Evolutionary conservation across 1,140 invertebrate species (phyloP).

Genomic region (Batillaria attramentaria): DNA sequence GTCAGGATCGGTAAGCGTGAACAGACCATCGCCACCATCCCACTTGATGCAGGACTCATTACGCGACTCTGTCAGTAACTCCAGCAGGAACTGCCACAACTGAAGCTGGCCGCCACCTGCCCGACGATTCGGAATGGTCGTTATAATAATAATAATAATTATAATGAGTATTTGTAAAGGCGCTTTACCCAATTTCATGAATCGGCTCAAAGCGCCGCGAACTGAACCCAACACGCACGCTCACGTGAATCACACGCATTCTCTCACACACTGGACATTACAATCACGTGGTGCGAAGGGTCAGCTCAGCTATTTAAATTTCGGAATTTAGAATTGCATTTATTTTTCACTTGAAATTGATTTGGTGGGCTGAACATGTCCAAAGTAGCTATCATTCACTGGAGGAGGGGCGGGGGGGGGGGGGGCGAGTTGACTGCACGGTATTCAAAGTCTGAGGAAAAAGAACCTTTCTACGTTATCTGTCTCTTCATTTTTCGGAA

Average conservation of each 20-base stretch:
- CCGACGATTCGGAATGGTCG: not conserved
- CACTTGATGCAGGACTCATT: constrained; percentile 96
- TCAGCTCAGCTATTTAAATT: too few relatives aligned
- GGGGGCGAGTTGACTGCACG: too few relatives aligned
- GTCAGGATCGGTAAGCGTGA: constrained; percentile 96
- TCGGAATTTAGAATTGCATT: too few relatives aligned
- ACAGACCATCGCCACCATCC: constrained; percentile 98
- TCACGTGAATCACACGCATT: not conserved
- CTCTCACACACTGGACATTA: not conserved
- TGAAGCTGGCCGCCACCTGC: constrained; percentile 66
- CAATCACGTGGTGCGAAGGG: not conserved
- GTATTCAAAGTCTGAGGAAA: too few relatives aligned
- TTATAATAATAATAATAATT: not conserved
- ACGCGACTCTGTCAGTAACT: constrained; percentile 93
- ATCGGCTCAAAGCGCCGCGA: not conserved
- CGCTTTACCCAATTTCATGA: not conserved
- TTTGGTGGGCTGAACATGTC: too few relatives aligned
- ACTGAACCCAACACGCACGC: not conserved
- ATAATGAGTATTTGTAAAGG: not conserved
- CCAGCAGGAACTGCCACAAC: constrained; percentile 96
- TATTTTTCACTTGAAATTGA: too few relatives aligned
- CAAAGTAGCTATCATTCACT: too few relatives aligned
- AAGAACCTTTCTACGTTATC: too few relatives aligned
- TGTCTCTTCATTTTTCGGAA: too few relatives aligned
- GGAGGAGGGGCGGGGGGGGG: too few relatives aligned